Conservation (phyloP, 2,113 vertebrate species). For the Ondatra zibethicus region DNA sequence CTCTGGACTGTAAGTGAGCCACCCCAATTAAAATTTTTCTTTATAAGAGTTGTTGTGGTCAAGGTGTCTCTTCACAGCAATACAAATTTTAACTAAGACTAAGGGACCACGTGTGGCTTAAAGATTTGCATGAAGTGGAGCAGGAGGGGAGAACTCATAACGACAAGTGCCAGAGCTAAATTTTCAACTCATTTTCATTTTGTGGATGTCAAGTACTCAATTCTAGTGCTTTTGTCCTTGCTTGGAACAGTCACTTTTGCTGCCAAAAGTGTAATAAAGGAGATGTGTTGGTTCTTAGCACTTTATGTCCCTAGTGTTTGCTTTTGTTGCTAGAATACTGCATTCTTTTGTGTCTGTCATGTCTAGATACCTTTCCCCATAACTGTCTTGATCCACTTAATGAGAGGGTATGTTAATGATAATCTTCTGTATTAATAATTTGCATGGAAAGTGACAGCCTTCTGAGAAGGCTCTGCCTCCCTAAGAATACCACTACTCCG, state of each 20-base stretch:
- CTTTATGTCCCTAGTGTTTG: not conserved
- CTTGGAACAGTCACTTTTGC: not conserved
- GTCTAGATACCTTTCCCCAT: not conserved
- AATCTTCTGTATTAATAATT: not conserved
- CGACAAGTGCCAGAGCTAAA: not conserved
- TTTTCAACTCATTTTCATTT: not conserved
- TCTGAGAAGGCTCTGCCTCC: not conserved
- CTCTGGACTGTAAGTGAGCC: not conserved
- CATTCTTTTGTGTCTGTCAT: not conserved
- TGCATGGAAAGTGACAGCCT: not conserved
- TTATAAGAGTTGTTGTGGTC: not conserved
- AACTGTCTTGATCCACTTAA: not conserved
- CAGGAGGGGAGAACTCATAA: not conserved
- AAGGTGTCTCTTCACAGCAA: not conserved
- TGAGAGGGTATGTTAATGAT: not conserved
- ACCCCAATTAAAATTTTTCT: not conserved
- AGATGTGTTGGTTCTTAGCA: not conserved
- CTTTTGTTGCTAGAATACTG: not conserved
- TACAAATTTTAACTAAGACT: not conserved
- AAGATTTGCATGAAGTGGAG: not conserved
- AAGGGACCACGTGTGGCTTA: not conserved
- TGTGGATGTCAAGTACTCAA: not conserved
- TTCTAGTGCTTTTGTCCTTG: not conserved
- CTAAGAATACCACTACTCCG: not conserved
- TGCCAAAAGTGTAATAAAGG: not conserved